Evolutionary conservation across 1,140 invertebrate genomes (phyloP).

Genomic region (Drosophila kurseongensis): DNA sequence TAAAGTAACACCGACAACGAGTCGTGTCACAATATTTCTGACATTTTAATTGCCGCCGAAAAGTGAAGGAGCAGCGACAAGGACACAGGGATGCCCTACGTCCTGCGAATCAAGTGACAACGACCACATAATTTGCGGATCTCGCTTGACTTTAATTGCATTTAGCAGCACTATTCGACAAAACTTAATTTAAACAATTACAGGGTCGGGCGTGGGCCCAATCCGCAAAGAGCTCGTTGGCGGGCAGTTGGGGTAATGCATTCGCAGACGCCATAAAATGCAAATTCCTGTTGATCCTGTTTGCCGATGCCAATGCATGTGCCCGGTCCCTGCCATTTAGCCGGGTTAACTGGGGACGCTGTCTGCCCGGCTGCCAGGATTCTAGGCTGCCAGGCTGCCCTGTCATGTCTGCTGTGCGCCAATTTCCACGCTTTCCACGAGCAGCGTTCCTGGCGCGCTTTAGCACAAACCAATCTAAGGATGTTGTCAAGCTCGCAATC

Average conservation of each 20-base stretch:
- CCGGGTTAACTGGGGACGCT: constrained; percentile 42
- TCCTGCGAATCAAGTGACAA: constrained; percentile 56
- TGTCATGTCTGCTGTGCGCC: constrained; percentile 72
- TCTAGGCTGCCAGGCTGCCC: constrained; percentile 5
- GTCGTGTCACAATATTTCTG: constrained; percentile 60
- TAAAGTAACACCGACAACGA: constrained; percentile 58
- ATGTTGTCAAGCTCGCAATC: constrained; percentile 64
- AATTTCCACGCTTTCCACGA: constrained; percentile 63
- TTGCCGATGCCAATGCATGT: constrained; percentile 76
- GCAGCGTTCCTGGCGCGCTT: constrained; percentile 57
- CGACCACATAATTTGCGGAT: constrained; percentile 56
- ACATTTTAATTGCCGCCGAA: constrained; percentile 69
- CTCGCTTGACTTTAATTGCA: constrained; percentile 66
- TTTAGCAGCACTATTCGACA: constrained; percentile 28
- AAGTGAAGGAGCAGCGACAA: constrained; percentile 38
- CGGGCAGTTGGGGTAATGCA: constrained; percentile 43
- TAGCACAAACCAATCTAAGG: constrained; percentile 79
- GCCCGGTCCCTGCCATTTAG: constrained; percentile 67
- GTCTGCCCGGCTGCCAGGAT: constrained; percentile 23
- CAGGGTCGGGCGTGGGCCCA: neutral
- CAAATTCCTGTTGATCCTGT: constrained; percentile 83
- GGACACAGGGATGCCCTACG: constrained; percentile 32
- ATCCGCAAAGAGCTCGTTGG: constrained; percentile 5
- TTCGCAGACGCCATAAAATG: constrained; percentile 80
- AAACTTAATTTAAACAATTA: constrained; percentile 78